Conservation (phyloP, 2,797 vertebrate species). For the Morelia viridis region DNA sequence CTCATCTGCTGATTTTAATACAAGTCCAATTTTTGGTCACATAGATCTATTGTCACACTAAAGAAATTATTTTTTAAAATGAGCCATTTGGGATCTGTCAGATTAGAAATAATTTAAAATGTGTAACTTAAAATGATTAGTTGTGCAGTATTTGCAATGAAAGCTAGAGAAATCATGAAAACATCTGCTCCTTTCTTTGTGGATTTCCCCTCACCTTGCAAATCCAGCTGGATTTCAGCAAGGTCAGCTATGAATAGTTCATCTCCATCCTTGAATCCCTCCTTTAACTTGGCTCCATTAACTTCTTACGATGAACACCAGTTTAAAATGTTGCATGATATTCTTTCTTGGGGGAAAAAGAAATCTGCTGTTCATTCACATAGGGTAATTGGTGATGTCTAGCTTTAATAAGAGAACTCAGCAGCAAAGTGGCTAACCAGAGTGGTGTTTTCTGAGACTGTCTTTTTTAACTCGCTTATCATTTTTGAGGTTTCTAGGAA, state of each 20-base stretch:
- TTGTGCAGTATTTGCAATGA: slow-evolving; percentile 31
- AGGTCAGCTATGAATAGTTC: slow-evolving; percentile 14
- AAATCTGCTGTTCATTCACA: slow-evolving; percentile 34
- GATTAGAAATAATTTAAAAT: slow-evolving; percentile 32
- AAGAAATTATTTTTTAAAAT: slow-evolving; percentile 24
- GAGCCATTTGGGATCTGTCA: background rate
- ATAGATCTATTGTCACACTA: background rate
- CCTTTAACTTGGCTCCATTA: slow-evolving; percentile 20
- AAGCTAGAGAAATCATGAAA: slow-evolving; percentile 29
- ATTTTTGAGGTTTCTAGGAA: slow-evolving; percentile 53
- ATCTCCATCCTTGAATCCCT: background rate
- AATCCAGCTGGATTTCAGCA: slow-evolving; percentile 25
- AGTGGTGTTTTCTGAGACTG: slow-evolving; percentile 26
- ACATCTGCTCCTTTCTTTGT: background rate
- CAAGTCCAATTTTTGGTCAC: background rate
- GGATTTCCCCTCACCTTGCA: slow-evolving; percentile 4
- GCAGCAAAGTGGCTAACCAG: slow-evolving; percentile 69
- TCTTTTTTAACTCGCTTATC: slow-evolving; percentile 51
- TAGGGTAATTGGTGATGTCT: slow-evolving; percentile 42
- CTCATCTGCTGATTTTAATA: background rate
- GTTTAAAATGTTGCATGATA: background rate
- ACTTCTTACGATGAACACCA: background rate
- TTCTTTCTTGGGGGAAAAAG: slow-evolving; percentile 36
- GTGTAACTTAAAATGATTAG: slow-evolving; percentile 26
- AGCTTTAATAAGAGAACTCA: slow-evolving; percentile 62